A percentile compares a stretch with the other conserved stretches of the same genome.
Conservation (phyloP, 2,888 invertebrate genomes). For the Tribolium freemani region DNA sequence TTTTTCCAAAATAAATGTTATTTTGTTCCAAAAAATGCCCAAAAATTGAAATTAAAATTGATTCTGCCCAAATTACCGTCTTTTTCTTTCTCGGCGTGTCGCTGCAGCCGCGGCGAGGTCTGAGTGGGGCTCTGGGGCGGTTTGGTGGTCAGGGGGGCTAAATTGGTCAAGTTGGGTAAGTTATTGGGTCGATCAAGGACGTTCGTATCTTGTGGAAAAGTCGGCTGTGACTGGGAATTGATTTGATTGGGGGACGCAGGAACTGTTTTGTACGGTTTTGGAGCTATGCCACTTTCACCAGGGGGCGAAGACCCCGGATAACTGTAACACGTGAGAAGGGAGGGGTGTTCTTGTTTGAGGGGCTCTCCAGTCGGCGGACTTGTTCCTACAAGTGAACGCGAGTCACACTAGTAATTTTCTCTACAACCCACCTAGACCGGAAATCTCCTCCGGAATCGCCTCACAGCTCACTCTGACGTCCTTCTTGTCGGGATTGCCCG, state of each 20-base stretch:
- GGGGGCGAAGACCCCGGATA: conserved; percentile 69
- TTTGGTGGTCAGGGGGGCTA: conserved; percentile 68
- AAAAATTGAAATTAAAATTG: not conserved
- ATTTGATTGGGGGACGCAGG: conserved; percentile 68
- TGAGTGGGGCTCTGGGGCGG: conserved; percentile 78
- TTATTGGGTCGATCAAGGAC: conserved; percentile 52
- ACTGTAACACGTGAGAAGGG: conserved; percentile 69
- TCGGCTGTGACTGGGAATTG: conserved; percentile 41
- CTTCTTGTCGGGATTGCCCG: conserved; percentile 69
- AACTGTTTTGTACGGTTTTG: conserved; percentile 65
- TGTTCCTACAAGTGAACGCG: conserved; percentile 64
- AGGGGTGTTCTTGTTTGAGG: conserved; percentile 61
- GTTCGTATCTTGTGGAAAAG: conserved; percentile 44
- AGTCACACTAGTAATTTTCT: not conserved
- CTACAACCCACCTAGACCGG: conserved; percentile 70
- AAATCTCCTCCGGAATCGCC: conserved; percentile 91
- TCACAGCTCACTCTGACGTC: conserved; percentile 90
- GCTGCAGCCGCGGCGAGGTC: conserved; percentile 70
- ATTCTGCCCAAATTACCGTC: conserved; percentile 44
- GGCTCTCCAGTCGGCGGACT: conserved; percentile 76
- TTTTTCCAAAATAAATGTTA: no score
- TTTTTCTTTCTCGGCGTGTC: conserved; percentile 55
- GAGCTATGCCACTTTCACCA: conserved; percentile 57
- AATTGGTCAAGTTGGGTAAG: conserved; percentile 55
- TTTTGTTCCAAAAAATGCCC: not conserved